Percentiles rank a stretch among this genome's conserved stretches.
Evolutionary conservation across 2,797 vertebrate genomes (phyloP).

Genomic region (Danio aesculapii): DNA sequence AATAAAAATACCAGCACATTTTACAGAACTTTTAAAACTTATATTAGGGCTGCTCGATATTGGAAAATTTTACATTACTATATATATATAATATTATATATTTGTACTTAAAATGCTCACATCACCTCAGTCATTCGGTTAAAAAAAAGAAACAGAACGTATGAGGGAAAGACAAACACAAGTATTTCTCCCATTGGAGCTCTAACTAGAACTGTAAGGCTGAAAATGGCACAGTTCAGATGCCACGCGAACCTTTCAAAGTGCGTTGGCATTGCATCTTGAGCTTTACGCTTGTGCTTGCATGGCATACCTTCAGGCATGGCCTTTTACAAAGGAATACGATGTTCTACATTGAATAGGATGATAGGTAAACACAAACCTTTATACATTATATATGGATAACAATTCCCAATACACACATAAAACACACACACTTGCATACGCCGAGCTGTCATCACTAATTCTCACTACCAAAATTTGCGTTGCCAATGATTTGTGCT

Average conservation of each 20-base stretch:
- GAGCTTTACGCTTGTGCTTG: slow-evolving; percentile 16
- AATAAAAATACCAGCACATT: no score
- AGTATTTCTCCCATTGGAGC: slow-evolving; percentile 16
- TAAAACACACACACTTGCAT: slow-evolving; percentile 11
- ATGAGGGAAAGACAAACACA: background rate
- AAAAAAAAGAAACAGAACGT: slow-evolving; percentile 13
- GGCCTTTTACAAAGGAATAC: slow-evolving; percentile 30
- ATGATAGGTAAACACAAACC: slow-evolving; percentile 3
- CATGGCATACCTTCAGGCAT: slow-evolving; percentile 28
- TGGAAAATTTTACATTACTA: no score
- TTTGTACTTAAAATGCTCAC: background rate
- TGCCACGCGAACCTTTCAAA: slow-evolving; percentile 26
- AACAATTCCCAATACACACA: slow-evolving; percentile 5
- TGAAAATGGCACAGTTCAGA: slow-evolving; percentile 30
- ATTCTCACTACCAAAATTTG: background rate
- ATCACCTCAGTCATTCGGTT: slow-evolving; percentile 7
- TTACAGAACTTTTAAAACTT: no score
- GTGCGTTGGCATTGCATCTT: slow-evolving; percentile 19
- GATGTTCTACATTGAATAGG: background rate
- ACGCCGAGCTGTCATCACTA: background rate
- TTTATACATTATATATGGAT: slow-evolving; percentile 2
- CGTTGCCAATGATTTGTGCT: background rate
- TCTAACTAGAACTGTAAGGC: slow-evolving; percentile 15
- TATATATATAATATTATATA: no score
- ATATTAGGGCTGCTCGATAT: no score